Evolutionary conservation across 2,113 vertebrate species (phyloP), one percentile per base, ranked within the genome.

Genomic region (Cephalopholis sonnerati): DNA sequence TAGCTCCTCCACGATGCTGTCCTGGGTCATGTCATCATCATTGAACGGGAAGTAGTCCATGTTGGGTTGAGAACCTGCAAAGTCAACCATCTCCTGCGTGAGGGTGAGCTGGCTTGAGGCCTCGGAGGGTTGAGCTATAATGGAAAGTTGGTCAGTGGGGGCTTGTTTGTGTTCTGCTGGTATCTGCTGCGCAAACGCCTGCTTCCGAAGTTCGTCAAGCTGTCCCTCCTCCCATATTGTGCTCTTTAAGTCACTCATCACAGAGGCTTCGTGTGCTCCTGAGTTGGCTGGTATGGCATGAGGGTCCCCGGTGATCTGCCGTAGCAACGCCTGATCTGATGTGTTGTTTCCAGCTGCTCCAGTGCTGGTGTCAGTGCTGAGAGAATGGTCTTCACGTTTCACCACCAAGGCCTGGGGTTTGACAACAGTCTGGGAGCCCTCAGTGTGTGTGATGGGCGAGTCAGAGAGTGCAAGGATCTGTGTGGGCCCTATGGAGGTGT

Each of bases 1-100:
- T 32, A 99, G 95, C 91, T 99, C 98, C 92, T 99, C 98, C 80
- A 99, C 98, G 27, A 99, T 99, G 94, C 98, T 99, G 92, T 99
- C 98, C 91, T 99, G 98, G 57, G 98, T 99, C 89, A 99, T 97
- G 82, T 99, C 98, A 0, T 99, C 98, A 44, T 99, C 98, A 76
- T 99, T 98, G 86, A 99, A 99, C 0, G 97, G 97, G 83, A 99
- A 99, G 93, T 97, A 99, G 94, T 96, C 97, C 77, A 98, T 97
- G 27, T 88, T 98, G 66, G 97, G 92, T 81, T 97, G 98, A 65
- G 97, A 95, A 70, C 96, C 96, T 24, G 96, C 94, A 89, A 98
- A 98, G 73, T 97, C 97, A 57, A 97, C 97, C 92, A 99, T 95
- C 84, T 97, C 97, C 17, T 97, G 95, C 70, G 92, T 94, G 95